Conservation (phyloP, 2,888 invertebrate genomes). For the Trichogramma evanescens region DNA sequence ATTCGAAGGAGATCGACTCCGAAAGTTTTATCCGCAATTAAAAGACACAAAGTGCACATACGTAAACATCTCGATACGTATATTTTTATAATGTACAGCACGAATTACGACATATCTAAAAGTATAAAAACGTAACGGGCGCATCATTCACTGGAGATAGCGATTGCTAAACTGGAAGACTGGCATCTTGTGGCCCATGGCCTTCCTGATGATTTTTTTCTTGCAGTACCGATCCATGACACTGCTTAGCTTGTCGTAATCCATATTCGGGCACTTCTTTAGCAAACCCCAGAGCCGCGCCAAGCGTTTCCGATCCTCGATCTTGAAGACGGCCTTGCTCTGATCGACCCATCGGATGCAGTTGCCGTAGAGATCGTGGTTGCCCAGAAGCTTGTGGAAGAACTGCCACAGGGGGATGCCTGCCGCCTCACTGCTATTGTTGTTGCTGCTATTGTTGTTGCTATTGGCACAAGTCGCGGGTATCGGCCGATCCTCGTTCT, state of each 20-base stretch:
- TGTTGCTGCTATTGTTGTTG: slow-evolving; percentile 17
- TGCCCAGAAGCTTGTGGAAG: slow-evolving; percentile 85
- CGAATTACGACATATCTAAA: too few relatives aligned
- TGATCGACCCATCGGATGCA: slow-evolving; percentile 98
- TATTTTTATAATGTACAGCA: too few relatives aligned
- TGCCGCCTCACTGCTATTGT: too few relatives aligned
- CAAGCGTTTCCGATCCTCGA: too few relatives aligned
- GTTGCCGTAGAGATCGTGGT: slow-evolving; percentile 81
- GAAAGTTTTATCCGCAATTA: too few relatives aligned
- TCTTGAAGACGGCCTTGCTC: slow-evolving; percentile 93
- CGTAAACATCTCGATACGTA: too few relatives aligned
- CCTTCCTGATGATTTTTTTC: slow-evolving; percentile 99
- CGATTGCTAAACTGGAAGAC: slow-evolving; percentile 98
- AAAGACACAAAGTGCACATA: too few relatives aligned
- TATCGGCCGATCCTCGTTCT: slow-evolving; percentile 50
- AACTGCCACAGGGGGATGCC: slow-evolving; percentile 97
- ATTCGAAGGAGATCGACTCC: too few relatives aligned
- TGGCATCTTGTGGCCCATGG: slow-evolving; percentile 92
- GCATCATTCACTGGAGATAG: slow-evolving; percentile 49
- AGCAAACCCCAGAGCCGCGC: slow-evolving; percentile 87
- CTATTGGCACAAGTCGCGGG: slow-evolving; percentile 10
- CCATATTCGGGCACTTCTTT: slow-evolving; percentile 98
- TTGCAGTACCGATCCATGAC: slow-evolving; percentile 69
- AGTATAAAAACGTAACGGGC: too few relatives aligned
- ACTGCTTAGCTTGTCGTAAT: slow-evolving; percentile 92